phyloP scores from a whole-genome alignment of 2,797 vertebrate species.

The Mustela erminea region DNA sequence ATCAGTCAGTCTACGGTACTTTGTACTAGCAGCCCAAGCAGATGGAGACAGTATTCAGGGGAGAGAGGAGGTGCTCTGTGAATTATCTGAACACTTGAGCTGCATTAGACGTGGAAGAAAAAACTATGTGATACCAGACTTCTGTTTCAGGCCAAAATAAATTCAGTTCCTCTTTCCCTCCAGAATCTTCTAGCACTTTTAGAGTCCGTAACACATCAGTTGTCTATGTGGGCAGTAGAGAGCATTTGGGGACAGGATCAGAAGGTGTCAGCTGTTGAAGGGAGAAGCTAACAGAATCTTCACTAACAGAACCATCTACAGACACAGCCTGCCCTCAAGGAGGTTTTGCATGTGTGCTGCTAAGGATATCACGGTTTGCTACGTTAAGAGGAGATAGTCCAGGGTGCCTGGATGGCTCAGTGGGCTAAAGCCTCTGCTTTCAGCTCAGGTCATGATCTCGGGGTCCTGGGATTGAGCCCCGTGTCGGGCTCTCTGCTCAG shows the following conservation, averaged over 20 bases:
- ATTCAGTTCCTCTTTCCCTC: conserved; percentile 1
- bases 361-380: background rate
- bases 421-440: too few species aligned
- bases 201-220: background rate
- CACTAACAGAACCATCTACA: background rate
- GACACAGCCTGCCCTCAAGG: background rate
- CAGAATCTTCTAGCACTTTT: conserved; percentile 12
- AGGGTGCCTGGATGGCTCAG: too few species aligned
- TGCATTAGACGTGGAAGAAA: background rate
- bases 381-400: background rate
- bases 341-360: background rate
- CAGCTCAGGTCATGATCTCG: too few species aligned
- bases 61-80: background rate
- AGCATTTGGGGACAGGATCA: background rate
- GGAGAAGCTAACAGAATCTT: background rate
- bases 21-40: background rate
- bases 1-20: background rate
- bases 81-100: background rate
- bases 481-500: too few species aligned
- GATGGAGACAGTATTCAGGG: background rate
- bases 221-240: background rate
- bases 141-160: background rate
- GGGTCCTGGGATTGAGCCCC: too few species aligned
- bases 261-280: background rate
- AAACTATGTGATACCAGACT: background rate